Base-by-base conservation (phyloP, 2,888 invertebrate genomes). In the Scaptomyza reducta region DNA sequence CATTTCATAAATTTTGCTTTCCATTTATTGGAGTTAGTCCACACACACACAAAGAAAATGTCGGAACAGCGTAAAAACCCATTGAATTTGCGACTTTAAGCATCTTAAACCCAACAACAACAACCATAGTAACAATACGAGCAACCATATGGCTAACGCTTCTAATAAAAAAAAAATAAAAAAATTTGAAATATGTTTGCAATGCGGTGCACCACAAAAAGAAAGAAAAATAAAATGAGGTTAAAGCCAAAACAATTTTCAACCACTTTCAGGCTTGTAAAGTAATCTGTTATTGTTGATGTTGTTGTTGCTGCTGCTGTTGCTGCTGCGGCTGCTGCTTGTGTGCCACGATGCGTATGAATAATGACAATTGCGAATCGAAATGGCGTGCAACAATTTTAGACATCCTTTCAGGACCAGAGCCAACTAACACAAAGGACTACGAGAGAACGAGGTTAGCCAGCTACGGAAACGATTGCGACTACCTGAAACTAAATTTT, bases 311-410 rank as follows among this genome's bases (percentile, higher is more conserved):
- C 40, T 56, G 42, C 25, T 16, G 53, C 29, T 29, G 29, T 10
- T 31, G 9, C 31, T 27, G 45, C 18, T 33, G 59, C 62, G 14
- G 14, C 14, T 33, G n/a, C 25, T n/a, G 47, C 29, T 42, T 53
- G 68, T 62, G 70, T 56, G 70, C 74, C 60, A 79, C 83, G 58
- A 55, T 77, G 79, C 79, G 84, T 79, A 84, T 83, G 77, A 80
- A 58, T 74, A 77, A 80, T 83, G 77, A 71, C 84, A 80, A 74
- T 71, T 69, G 70, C 70, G 56, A 73, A 64, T 64, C 63, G 42
- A 68, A 84, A 77, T 68, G 71, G 70, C 55, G 64, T 49, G 61
- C 46, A 71, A 65, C 62, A 57, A 70, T 66, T 69, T 59, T 38
- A 56, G 46, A 60, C 59, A 61, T 50, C 42, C 16, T 46, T 46